A percentile compares a stretch with the other conserved stretches of the same genome.
These are phyloP conservation scores for Selene dorsalis DNA, from an alignment of 2,797 vertebrate species.

Conservation along the genomic window DNA sequence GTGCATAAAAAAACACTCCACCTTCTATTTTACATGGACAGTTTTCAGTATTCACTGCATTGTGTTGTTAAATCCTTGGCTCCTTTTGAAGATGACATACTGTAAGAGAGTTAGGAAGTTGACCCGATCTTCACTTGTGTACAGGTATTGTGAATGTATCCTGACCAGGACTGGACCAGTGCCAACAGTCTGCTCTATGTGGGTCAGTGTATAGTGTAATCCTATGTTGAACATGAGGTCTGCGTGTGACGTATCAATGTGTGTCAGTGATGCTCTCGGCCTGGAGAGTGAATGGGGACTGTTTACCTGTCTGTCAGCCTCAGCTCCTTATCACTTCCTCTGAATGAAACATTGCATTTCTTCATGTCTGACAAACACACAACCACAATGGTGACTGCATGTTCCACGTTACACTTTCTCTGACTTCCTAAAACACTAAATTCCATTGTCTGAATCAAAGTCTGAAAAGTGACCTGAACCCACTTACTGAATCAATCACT, in stretches of 20 bases:
- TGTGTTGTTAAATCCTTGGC: too few species aligned
- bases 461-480: too few species aligned
- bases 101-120: too few species aligned
- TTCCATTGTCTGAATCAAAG: too few species aligned
- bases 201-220: constrained; percentile 18
- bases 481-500: too few species aligned
- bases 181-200: neutral
- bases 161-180: neutral
- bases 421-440: too few species aligned
- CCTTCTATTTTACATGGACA: too few species aligned
- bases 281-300: constrained; percentile 13
- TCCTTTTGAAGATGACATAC: too few species aligned
- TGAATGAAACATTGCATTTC: constrained; percentile 30
- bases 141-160: too few species aligned
- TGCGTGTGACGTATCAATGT: constrained; percentile 14
- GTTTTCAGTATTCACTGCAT: too few species aligned
- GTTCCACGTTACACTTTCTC: neutral
- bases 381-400: constrained; percentile 33
- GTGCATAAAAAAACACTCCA: too few species aligned
- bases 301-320: constrained; percentile 20
- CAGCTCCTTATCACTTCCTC: constrained; percentile 28
- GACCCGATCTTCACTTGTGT: too few species aligned
- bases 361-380: constrained; percentile 61
- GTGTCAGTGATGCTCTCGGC: neutral
- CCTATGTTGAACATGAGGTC: neutral